Percentiles rank a stretch among this genome's conserved stretches.
Evolutionary conservation across 2,888 invertebrate species (phyloP).

Genomic region (Pocota personata): DNA sequence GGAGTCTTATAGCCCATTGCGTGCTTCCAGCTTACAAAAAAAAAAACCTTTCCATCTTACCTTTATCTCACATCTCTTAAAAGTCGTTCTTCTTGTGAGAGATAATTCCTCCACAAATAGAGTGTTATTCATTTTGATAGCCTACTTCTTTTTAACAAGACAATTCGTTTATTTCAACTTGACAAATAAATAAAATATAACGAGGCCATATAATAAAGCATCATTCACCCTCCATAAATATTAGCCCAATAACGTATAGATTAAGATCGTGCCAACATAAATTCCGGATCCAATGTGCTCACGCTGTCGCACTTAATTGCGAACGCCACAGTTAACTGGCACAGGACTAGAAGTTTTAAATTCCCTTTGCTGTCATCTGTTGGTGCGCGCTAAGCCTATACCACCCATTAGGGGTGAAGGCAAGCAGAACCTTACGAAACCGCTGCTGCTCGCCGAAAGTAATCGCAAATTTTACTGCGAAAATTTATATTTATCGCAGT

Average conservation of each 20-base stretch:
- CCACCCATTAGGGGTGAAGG: neutral
- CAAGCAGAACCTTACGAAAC: neutral
- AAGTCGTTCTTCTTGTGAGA: neutral
- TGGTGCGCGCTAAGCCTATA: neutral
- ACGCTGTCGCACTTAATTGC: slow-evolving; percentile 62
- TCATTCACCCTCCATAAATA: slow-evolving; percentile 54
- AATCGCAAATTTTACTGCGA: slow-evolving; percentile 66
- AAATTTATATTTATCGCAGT: slow-evolving; percentile 72
- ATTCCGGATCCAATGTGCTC: slow-evolving; percentile 45
- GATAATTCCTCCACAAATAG: neutral
- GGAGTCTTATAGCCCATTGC: no score
- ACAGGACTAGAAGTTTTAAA: slow-evolving; percentile 30
- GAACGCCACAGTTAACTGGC: slow-evolving; percentile 6
- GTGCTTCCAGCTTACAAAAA: no score
- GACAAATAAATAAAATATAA: slow-evolving; percentile 62
- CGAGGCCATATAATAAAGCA: slow-evolving; percentile 51
- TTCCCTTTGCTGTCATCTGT: slow-evolving; percentile 17
- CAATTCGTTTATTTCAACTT: slow-evolving; percentile 40
- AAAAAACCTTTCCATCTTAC: neutral
- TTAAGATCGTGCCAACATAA: slow-evolving; percentile 61
- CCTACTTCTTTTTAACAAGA: neutral
- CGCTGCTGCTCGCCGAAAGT: slow-evolving; percentile 6
- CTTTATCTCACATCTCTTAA: neutral
- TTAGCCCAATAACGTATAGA: slow-evolving; percentile 58
- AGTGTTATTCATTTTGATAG: slow-evolving; percentile 31